phyloP scores from a whole-genome alignment of 2,888 invertebrate species.

The Falcaria lacertinaria region DNA sequence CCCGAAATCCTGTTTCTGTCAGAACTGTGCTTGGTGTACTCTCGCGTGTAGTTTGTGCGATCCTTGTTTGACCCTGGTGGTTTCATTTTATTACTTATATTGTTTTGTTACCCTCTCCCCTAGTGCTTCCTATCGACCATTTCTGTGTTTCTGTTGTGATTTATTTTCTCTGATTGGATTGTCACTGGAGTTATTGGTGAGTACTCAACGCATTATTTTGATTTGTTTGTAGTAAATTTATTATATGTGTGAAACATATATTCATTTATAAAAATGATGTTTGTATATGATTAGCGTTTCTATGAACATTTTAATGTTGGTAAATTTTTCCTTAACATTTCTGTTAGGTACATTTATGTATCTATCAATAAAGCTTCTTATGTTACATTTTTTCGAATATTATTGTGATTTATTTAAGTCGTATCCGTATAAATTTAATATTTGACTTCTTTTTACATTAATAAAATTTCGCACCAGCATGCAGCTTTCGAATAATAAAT shows the following conservation, averaged over 20 bases:
- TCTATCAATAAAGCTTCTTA: no score
- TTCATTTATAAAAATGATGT: neutral
- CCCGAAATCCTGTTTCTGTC: constrained; percentile 30
- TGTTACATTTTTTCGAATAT: no score
- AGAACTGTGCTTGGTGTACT: constrained; percentile 35
- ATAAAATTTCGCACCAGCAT: no score
- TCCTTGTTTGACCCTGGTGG: constrained; percentile 68
- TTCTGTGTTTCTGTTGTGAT: constrained; percentile 68
- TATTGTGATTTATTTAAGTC: no score
- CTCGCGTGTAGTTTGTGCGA: constrained; percentile 56
- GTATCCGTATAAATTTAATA: no score
- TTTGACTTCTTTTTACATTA: no score
- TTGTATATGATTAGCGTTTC: no score
- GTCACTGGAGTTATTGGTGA: constrained; percentile 59
- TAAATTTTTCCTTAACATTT: no score
- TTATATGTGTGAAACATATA: constrained; percentile 1
- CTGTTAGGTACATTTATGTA: no score
- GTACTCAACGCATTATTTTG: constrained; percentile 22
- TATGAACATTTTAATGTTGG: no score
- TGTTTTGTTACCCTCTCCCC: constrained; percentile 55
- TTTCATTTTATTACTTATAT: constrained; percentile 66
- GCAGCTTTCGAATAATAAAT: no score
- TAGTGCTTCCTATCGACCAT: constrained; percentile 52
- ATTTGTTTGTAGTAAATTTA: constrained; percentile 3
- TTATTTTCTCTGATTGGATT: constrained; percentile 67